A percentile compares a stretch with the other conserved stretches of the same genome.
These are phyloP conservation scores for Eulemur coronatus DNA, from an alignment of 2,797 vertebrate genomes.

Conservation along the genomic window DNA sequence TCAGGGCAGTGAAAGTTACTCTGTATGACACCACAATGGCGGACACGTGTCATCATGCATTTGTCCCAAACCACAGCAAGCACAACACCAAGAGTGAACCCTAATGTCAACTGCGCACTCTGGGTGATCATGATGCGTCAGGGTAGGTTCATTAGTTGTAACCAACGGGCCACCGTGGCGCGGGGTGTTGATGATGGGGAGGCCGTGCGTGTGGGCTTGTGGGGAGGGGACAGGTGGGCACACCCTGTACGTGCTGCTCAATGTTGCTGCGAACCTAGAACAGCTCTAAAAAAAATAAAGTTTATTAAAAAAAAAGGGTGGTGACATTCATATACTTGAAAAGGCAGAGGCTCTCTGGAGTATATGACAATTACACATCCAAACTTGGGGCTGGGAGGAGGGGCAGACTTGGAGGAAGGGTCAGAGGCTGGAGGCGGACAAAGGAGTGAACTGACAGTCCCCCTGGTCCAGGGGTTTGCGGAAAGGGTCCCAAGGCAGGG, in stretches of 20 bases:
- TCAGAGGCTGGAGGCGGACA: fast-evolving
- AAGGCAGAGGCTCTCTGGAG: not conserved
- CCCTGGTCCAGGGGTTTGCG: not conserved
- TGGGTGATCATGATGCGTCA: fast-evolving
- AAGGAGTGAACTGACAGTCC: not conserved
- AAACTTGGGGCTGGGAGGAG: not conserved
- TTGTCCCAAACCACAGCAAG: not conserved
- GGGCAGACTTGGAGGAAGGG: not conserved
- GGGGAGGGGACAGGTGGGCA: not conserved
- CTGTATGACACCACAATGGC: fast-evolving
- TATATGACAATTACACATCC: not conserved
- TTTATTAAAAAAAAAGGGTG: not conserved
- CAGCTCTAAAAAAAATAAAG: not conserved
- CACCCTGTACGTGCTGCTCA: too few species aligned
- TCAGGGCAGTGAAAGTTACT: not conserved
- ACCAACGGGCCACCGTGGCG: not conserved
- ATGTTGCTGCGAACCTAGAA: not conserved
- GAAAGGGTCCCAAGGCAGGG: not conserved
- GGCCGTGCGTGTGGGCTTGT: not conserved
- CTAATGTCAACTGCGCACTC: too few species aligned
- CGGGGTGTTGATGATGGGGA: fast-evolving
- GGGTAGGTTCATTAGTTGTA: fast-evolving
- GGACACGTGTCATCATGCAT: fast-evolving
- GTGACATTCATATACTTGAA: not conserved
- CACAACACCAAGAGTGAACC: not conserved